Base-by-base conservation (phyloP, 64 coral and sea anemone species). In the Platygyra sinensis region DNA sequence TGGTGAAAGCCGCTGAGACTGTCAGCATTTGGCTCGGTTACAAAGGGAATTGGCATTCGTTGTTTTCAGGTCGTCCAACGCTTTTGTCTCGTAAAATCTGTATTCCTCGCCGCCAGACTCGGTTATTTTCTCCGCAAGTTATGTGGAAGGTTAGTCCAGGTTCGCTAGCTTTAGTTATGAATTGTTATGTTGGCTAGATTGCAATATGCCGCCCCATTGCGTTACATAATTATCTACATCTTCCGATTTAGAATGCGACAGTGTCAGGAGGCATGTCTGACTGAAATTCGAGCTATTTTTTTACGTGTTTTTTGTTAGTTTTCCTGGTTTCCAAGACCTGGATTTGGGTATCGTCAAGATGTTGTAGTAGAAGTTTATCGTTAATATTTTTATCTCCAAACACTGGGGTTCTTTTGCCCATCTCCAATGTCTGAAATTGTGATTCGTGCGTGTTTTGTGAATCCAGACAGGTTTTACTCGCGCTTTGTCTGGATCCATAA, bases 1-100 rank as follows among this genome's bases (percentile, higher is more conserved):
- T 64, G 49, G 85, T 38, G 49, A 73, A 61, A 82, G 79, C 80
- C 91, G 91, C 94, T 93, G 94, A 84, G 42, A 80, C 80, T 78
- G 50, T 33, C 17, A 42, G 0, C 10, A 61, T 8, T 38, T 67
- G 32, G 81, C 81, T 64, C 65, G 81, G 81, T 85, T 85, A 85
- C 81, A 17, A 69, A 85, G 81, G 63, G 33, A 50, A 33, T 64
- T 71, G 60, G 81, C 63, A 85, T 85, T 85, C 81, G 62, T 85
- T 65, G 65, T 69, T 24, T 69, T 27, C 65, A 27, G 54, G 25
- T 69, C 65, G n/a, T n/a, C 22, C 7, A 28, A 85, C n/a, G 62
- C 60, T 49, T 85, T 69, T 67, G 62, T 71, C 62, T 51, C 22
- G 11, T 6, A 85, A 83, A 1, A 65, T 72, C 65, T n/a, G 65